Conservation (phyloP, 2,888 invertebrate genomes). For the Thereva unica region DNA sequence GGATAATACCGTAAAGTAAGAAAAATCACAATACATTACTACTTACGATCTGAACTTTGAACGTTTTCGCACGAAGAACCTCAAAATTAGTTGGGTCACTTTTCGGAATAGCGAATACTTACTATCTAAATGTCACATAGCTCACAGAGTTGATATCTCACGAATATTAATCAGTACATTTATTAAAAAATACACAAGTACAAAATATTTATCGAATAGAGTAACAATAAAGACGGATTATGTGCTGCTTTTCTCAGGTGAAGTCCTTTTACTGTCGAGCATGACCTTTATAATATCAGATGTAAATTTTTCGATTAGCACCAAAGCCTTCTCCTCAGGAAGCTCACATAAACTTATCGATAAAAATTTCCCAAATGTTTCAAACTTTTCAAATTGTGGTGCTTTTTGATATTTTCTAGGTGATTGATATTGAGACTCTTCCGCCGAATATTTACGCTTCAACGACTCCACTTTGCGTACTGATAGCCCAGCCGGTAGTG, state of each 20-base stretch:
- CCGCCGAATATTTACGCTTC: constrained; percentile 29
- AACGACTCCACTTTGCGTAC: constrained; percentile 3
- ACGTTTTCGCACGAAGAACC: no score
- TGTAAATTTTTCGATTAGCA: constrained; percentile 55
- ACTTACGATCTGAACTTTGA: no score
- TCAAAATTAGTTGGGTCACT: no score
- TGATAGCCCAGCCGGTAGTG: background rate
- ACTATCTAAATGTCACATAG: no score
- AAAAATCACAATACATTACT: no score
- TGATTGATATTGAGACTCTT: constrained; percentile 31
- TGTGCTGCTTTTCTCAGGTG: constrained; percentile 34
- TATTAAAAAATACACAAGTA: no score
- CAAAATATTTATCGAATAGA: no score
- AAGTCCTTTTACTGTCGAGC: constrained; percentile 40
- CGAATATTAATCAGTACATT: no score
- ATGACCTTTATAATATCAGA: constrained; percentile 53
- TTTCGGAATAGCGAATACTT: no score
- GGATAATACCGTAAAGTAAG: no score
- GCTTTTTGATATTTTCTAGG: constrained; percentile 39
- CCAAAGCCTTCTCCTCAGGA: constrained; percentile 50
- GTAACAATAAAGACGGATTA: constrained; percentile 48
- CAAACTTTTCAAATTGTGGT: constrained; percentile 46
- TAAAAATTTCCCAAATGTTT: constrained; percentile 56
- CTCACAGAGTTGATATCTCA: no score
- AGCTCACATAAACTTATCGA: constrained; percentile 54